Evolutionary conservation across 1,140 invertebrate species (phyloP), one percentile per base, ranked within the genome.

Genomic region (Chrysopa pallens): DNA sequence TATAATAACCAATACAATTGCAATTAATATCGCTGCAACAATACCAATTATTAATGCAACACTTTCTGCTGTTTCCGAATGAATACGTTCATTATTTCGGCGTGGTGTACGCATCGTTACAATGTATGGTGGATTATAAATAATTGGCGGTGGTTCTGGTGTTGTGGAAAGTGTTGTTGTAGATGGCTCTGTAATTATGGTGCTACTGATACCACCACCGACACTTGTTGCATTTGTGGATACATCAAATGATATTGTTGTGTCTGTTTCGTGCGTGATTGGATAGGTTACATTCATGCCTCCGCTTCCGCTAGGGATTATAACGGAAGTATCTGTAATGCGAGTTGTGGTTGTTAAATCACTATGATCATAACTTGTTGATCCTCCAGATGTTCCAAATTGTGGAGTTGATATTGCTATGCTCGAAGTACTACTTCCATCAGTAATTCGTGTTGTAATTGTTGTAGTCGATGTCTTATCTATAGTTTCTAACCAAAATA

Each of bases 11-110:
- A 94, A 70, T 9, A 96, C 81, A 44, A 95, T 81, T 17, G 86
- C 85, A 52, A 95, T 91, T 36, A 95, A 66, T 6, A 88, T 82
- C 15, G 84, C 88, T 1, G 87, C 88, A 43, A 92, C 87, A 46
- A 94, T 90, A 40, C 84, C 83, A 33, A 91, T 86, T 36, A 90
- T 80, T 47, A 90, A 67, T 4, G 74, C 80, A 0, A 76, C 76
- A 49, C 74, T 76, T 48, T 81, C 78, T 6, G 77, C 78, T 23
- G 76, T 73, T 48, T 80, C 77, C 1, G 78, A 78, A 29, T 70
- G 77, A 52, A 82, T 79, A 37, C 76, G 66, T 38, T 75, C 72
- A 28, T 67, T 65, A 42, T 68, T 65, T 40, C 62, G 61, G 48
- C 55, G 47, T 33, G 42, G 41, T 13, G 56, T 56, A 7, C 50